These are phyloP conservation scores for Drosophila ustulata DNA, from an alignment of 2,888 invertebrate genomes.

Conservation along the genomic window DNA sequence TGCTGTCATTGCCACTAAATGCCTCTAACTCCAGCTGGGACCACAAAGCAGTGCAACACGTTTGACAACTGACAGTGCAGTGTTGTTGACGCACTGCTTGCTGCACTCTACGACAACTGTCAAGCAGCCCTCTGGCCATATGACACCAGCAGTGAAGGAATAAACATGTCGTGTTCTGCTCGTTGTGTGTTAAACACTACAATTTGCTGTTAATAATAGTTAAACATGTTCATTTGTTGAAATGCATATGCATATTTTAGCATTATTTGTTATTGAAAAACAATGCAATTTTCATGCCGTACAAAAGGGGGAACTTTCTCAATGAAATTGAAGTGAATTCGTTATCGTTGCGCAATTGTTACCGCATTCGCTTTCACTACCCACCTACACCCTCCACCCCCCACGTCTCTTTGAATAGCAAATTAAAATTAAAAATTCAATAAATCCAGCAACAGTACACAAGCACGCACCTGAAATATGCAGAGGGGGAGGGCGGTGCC, in stretches of 20 bases:
- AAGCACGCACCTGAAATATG: constrained; percentile 45
- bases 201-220: not conserved
- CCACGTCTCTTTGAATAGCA: constrained; percentile 47
- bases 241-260: not conserved
- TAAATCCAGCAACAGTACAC: constrained; percentile 61
- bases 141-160: not conserved
- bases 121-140: not conserved
- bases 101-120: not conserved
- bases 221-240: constrained; percentile 1
- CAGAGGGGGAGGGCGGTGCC: constrained; percentile 1
- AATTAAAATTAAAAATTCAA: constrained; percentile 80
- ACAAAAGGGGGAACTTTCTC: constrained; percentile 1
- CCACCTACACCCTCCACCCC: not conserved
- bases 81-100: constrained; percentile 8
- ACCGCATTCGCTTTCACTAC: not conserved
- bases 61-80: constrained; percentile 67
- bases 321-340: constrained; percentile 25
- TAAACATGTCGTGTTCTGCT: not conserved
- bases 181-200: not conserved
- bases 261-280: constrained; percentile 1
- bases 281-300: not conserved
- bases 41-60: constrained; percentile 61
- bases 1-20: constrained; percentile 14
- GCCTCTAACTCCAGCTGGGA: constrained; percentile 1
- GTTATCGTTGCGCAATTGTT: constrained; percentile 17